Conservation (phyloP, 1,140 invertebrate species). For the Drosophila mauritiana region DNA sequence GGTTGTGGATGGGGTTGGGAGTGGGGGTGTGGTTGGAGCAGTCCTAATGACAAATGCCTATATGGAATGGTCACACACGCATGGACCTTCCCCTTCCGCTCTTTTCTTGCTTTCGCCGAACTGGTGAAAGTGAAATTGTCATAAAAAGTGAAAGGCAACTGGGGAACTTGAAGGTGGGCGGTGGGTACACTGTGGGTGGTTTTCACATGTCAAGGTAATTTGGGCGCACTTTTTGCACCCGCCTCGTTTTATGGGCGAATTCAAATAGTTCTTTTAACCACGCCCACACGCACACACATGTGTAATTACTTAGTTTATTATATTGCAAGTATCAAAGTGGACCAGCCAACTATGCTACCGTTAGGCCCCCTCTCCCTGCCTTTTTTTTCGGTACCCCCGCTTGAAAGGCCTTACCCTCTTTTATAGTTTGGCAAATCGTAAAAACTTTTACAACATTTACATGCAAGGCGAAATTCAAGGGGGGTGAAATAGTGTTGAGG, state of each 20-base stretch:
- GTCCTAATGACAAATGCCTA: slow-evolving; percentile 71
- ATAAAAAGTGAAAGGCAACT: slow-evolving; percentile 80
- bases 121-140: slow-evolving; percentile 75
- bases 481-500: background rate
- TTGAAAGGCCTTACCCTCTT: slow-evolving; percentile 36
- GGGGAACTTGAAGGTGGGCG: slow-evolving; percentile 27
- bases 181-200: background rate
- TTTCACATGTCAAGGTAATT: slow-evolving; percentile 79
- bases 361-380: background rate
- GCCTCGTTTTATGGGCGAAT: slow-evolving; percentile 71
- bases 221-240: slow-evolving; percentile 76
- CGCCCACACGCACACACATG: slow-evolving; percentile 46
- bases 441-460: slow-evolving; percentile 82
- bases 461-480: slow-evolving; percentile 47
- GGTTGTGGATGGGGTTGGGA: background rate
- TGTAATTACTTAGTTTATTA: slow-evolving; percentile 82
- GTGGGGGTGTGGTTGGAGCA: background rate
- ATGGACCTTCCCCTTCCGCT: slow-evolving; percentile 18
- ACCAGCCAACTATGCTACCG: slow-evolving; percentile 8
- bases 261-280: slow-evolving; percentile 66
- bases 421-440: slow-evolving; percentile 82
- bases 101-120: background rate
- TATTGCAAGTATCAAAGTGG: slow-evolving; percentile 70
- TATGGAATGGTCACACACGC: slow-evolving; percentile 73
- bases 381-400: background rate